Evolutionary conservation across 2,113 vertebrate genomes (phyloP).

Genomic region (Crotalus horridus): DNA sequence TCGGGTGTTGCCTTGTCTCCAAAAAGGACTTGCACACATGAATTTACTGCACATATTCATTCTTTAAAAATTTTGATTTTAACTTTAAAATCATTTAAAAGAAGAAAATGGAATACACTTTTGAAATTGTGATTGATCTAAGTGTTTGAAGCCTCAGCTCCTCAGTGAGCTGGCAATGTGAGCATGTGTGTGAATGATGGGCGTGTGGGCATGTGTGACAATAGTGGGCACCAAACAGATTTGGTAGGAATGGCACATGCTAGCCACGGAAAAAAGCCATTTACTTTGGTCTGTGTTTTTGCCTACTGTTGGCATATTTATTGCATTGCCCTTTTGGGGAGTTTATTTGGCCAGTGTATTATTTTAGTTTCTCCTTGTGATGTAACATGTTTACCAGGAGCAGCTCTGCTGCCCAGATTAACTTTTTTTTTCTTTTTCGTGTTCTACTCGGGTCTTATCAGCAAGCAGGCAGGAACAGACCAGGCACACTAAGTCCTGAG

Average conservation of each 20-base stretch:
- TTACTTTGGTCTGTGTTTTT: neutral
- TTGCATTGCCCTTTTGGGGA: neutral
- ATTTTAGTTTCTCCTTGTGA: neutral
- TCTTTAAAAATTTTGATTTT: neutral
- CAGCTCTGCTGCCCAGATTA: neutral
- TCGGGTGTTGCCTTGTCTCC: neutral
- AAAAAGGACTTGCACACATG: neutral
- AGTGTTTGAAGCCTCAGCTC: neutral
- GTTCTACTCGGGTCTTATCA: neutral
- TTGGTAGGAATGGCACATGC: neutral
- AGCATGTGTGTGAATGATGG: neutral
- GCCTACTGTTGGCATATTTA: neutral
- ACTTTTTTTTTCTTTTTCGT: neutral
- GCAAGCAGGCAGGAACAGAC: neutral
- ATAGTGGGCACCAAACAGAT: neutral
- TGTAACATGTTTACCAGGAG: neutral
- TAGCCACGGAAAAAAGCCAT: neutral
- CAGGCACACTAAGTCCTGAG: neutral
- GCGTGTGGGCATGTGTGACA: neutral
- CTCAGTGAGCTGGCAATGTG: neutral
- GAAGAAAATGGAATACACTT: neutral
- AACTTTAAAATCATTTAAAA: neutral
- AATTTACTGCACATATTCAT: neutral
- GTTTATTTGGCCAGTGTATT: neutral
- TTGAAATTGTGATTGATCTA: neutral